Percentiles rank a stretch among this genome's conserved stretches.
These are phyloP conservation scores for Didymodactylos carnosus DNA, from an alignment of 2,888 invertebrate genomes.

Conservation along the genomic window DNA sequence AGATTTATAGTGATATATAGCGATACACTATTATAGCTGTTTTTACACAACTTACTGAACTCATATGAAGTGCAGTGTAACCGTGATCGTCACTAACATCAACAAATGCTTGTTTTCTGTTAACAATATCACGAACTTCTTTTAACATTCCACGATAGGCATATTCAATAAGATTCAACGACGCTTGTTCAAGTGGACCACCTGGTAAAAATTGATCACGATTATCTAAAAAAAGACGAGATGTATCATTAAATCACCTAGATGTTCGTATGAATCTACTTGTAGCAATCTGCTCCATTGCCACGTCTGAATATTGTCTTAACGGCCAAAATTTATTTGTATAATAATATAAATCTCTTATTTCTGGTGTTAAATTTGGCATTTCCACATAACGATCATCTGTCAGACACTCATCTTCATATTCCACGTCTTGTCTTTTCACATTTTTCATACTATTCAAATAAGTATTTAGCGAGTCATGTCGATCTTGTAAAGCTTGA, in stretches of 20 bases:
- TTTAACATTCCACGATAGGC: conserved; percentile 22
- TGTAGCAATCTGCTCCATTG: conserved; percentile 1
- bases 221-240: neutral
- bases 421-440: too few species aligned
- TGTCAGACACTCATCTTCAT: too few species aligned
- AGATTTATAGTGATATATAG: neutral
- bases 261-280: neutral
- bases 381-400: neutral
- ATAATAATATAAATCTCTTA: neutral
- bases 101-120: conserved; percentile 23
- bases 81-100: conserved; percentile 29
- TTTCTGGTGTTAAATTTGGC: neutral
- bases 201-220: conserved; percentile 6
- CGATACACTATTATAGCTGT: neutral
- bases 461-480: too few species aligned
- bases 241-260: neutral
- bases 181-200: conserved; percentile 24
- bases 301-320: neutral
- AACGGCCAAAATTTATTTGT: conserved; percentile 5
- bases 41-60: too few species aligned
- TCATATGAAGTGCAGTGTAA: conserved; percentile 22
- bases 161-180: conserved; percentile 23
- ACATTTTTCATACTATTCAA: too few species aligned
- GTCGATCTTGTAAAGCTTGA: too few species aligned
- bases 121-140: conserved; percentile 23